Evolutionary conservation across 2,888 invertebrate species (phyloP), one percentile per base, ranked within the genome.

Genomic region (Prenolepis imparis): DNA sequence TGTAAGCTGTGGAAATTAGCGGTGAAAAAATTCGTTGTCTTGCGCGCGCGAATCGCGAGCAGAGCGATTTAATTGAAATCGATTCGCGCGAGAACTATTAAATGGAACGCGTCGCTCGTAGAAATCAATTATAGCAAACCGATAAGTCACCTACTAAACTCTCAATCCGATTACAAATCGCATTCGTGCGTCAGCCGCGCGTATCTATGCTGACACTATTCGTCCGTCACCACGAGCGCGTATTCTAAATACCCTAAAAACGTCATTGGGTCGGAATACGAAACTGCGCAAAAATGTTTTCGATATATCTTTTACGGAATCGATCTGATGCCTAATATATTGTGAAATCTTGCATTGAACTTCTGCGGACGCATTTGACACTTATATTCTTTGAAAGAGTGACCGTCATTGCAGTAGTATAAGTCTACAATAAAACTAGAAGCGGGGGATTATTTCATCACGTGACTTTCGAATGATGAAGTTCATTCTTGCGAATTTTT

Each of bases 81-180:
- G 36, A 70, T 70, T 83, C 28, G 44, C 12, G 61, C 61, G 74
- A 64, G 70, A 32, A 77, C 72, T 83, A 61, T 52, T 83, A 82
- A 89, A 87, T 80, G 41, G 82, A 68, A 67, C 66, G 12, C 36
- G 24, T 28, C 66, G 67, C 75, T 55, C 64, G 73, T 15, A 44
- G 15, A 64, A 59, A 84, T 36, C 75, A 84, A 88, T 88, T 84
- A 82, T 73, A 48, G 48, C 48, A n/a, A 48, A 48, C n/a, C 75
- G 75, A 66, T 44, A 84, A 90, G 84, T 90, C 87, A 90, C 87
- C 90, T 86, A 90, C 84, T 89, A 87, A 90, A 89, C 90, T 90
- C 83, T 87, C 83, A 81, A 77, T 78, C 85, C 74, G 87, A 85
- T 87, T 89, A 87, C 83, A 88, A 89, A 90, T 89, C 67, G 78